Base-by-base conservation (phyloP, 2,888 invertebrate genomes). In the Nematopogon swammerdamellus region DNA sequence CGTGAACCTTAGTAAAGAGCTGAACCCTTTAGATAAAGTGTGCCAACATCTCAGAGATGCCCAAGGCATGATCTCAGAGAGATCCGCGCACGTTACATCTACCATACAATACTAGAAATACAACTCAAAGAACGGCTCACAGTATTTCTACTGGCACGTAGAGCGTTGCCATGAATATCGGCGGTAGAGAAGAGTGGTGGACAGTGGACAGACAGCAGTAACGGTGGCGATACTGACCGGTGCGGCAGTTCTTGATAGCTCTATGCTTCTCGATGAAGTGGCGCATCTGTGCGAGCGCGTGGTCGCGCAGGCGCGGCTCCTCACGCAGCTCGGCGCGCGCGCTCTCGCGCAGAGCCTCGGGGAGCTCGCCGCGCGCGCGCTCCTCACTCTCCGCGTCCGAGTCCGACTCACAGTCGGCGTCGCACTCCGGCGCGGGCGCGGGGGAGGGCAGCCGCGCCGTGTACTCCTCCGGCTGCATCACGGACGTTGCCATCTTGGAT, bases 211-310 rank as follows among this genome's bases (percentile, higher is more conserved):
- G 14, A 44, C n/a, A 8, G n/a, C n/a, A n/a, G n/a, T n/a, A 18
- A 47, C 17, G 25, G 25, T 14, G 6, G 14, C 29, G 14, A 36
- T n/a, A 54, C 67, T 67, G 60, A 87, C 87, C 88, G 54, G 89
- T 91, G 54, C 93, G 83, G 66, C 93, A 93, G 60, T 84, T 85
- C 59, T 85, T 89, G 56, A 94, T 94, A 50, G 86, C 83, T 0
- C 91, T 89, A 72, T 93, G 92, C 66, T 92, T 92, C 47, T 81
- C 75, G 55, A 93, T 90, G 85, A 92, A 94, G 57, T 92, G 88
- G 49, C 91, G 82, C 76, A 94, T 85, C 63, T 92, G 91, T 11
- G 83, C 74, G 59, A 94, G 61, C 0, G 91, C 87, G 57, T 92
- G 89, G 3, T 87, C 84, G 45, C 91, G 77, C 5, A 86, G 82